These are phyloP conservation scores for Ochotona princeps DNA, from an alignment of 2,113 vertebrate species.

Conservation along the genomic window DNA sequence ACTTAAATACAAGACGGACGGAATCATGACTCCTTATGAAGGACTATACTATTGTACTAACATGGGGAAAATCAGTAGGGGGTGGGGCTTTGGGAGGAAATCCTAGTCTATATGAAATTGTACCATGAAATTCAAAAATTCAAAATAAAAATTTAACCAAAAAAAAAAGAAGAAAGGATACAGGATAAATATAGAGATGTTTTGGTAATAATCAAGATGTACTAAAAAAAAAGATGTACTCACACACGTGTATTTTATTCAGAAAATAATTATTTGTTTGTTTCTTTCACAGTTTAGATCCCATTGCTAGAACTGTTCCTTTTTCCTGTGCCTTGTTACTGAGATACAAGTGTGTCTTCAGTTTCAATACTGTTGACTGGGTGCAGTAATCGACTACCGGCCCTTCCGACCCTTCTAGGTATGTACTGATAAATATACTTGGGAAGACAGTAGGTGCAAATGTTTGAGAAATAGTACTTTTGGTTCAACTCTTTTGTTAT, in stretches of 20 bases:
- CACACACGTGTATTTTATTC: neutral
- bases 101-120: no score
- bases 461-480: constrained; percentile 33
- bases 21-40: no score
- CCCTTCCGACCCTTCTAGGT: constrained; percentile 36
- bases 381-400: neutral
- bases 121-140: no score
- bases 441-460: neutral
- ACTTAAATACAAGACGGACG: no score
- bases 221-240: neutral
- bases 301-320: neutral
- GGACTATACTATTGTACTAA: no score
- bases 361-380: neutral
- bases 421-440: constrained; percentile 25
- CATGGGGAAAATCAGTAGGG: no score
- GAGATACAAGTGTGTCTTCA: neutral
- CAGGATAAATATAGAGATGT: neutral
- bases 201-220: neutral
- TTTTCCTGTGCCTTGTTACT: constrained; percentile 50
- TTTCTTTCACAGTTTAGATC: neutral
- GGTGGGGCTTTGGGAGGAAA: no score
- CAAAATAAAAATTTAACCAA: neutral
- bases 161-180: neutral
- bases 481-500: constrained; percentile 15
- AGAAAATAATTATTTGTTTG: constrained; percentile 1